Conservation (phyloP, 2,888 invertebrate genomes). For the Eulithis testata region DNA sequence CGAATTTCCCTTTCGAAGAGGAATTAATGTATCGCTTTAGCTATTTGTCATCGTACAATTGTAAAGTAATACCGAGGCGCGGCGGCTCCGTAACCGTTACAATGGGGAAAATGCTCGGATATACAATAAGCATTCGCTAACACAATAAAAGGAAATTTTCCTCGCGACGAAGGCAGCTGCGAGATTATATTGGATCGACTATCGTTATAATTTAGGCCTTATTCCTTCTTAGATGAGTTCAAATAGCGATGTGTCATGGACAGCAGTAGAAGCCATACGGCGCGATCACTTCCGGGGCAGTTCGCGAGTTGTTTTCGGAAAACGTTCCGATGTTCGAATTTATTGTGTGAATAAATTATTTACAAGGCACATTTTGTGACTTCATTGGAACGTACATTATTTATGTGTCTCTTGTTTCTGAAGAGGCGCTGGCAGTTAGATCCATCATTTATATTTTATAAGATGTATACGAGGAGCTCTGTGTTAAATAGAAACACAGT, state of each 20-base stretch:
- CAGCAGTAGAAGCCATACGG: constrained; percentile 52
- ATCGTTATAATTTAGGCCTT: constrained; percentile 59
- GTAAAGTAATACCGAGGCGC: constrained; percentile 66
- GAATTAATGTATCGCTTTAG: constrained; percentile 67
- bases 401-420: constrained; percentile 33
- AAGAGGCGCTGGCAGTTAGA: constrained; percentile 16
- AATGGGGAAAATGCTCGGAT: constrained; percentile 72
- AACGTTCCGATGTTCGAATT: constrained; percentile 45
- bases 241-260: constrained; percentile 54
- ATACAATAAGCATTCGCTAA: constrained; percentile 78
- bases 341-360: constrained; percentile 45
- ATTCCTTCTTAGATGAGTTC: constrained; percentile 51
- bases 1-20: constrained; percentile 54
- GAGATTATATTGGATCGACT: constrained; percentile 58
- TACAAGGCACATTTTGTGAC: constrained; percentile 38
- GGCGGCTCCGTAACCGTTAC: constrained; percentile 59
- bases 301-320: constrained; percentile 55
- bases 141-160: constrained; percentile 78
- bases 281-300: constrained; percentile 59
- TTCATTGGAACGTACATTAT: constrained; percentile 37
- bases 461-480: not conserved
- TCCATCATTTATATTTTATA: not conserved
- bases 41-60: constrained; percentile 75
- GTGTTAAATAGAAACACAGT: not conserved
- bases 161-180: constrained; percentile 58